Evolutionary conservation across 1,140 invertebrate genomes (phyloP).

Genomic region (Delia radicum): DNA sequence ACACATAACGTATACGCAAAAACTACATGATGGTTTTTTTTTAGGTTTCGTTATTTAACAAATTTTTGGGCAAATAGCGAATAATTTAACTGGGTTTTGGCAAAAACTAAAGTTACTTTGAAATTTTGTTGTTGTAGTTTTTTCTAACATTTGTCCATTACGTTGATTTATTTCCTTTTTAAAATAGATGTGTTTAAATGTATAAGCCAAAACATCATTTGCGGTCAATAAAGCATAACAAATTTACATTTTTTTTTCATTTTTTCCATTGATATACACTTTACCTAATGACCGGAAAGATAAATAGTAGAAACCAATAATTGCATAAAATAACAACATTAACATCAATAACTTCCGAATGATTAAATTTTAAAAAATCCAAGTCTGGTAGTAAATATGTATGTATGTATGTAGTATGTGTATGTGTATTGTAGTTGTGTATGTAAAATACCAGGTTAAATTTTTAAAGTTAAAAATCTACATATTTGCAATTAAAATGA

Average conservation of each 20-base stretch:
- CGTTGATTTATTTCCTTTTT: too few species aligned
- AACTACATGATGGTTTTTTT: too few species aligned
- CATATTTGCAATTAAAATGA: neutral
- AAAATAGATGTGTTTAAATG: too few species aligned
- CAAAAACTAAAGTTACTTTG: too few species aligned
- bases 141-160: too few species aligned
- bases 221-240: neutral
- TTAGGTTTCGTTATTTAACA: too few species aligned
- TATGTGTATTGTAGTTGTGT: neutral
- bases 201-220: neutral
- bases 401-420: neutral
- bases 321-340: neutral
- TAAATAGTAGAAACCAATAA: slow-evolving; percentile 8
- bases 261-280: neutral
- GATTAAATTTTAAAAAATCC: neutral
- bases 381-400: neutral
- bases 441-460: neutral
- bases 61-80: too few species aligned
- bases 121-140: too few species aligned
- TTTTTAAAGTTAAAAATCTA: neutral
- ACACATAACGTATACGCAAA: too few species aligned
- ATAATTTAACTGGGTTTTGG: too few species aligned
- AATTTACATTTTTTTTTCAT: neutral
- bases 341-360: neutral
- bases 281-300: slow-evolving; percentile 20